Conservation (phyloP, 2,888 invertebrate species). For the Andricus quercusramuli region DNA sequence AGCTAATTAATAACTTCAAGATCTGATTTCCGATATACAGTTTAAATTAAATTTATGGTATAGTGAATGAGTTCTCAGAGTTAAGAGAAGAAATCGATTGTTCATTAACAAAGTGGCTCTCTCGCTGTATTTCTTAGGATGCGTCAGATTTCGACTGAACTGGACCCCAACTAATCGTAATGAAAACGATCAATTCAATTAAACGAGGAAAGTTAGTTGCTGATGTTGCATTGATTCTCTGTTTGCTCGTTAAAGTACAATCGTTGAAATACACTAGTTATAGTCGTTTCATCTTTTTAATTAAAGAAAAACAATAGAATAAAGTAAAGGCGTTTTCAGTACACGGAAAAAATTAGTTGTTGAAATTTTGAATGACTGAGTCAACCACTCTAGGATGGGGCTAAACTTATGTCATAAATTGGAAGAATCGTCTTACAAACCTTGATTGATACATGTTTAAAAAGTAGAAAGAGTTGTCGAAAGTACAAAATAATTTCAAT, state of each 20-base stretch:
- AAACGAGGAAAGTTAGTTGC: slow-evolving; percentile 7
- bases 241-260: slow-evolving; percentile 16
- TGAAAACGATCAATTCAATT: slow-evolving; percentile 40
- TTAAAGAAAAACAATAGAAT: slow-evolving; percentile 8
- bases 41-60: background rate
- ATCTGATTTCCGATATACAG: background rate
- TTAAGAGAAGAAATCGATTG: background rate
- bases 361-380: too few relatives aligned
- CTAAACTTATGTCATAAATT: too few relatives aligned
- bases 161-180: slow-evolving; percentile 4
- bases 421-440: too few relatives aligned
- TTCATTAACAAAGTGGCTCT: slow-evolving; percentile 21
- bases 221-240: background rate
- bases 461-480: too few relatives aligned
- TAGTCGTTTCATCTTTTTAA: background rate
- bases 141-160: slow-evolving; percentile 9
- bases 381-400: too few relatives aligned
- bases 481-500: too few relatives aligned
- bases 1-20: too few relatives aligned
- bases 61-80: background rate
- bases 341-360: too few relatives aligned
- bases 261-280: slow-evolving; percentile 6
- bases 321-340: background rate
- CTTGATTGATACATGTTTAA: too few relatives aligned
- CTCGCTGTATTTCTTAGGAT: background rate